Base-by-base conservation (phyloP, 2,797 vertebrate species). In the Sebastes elongatus region DNA sequence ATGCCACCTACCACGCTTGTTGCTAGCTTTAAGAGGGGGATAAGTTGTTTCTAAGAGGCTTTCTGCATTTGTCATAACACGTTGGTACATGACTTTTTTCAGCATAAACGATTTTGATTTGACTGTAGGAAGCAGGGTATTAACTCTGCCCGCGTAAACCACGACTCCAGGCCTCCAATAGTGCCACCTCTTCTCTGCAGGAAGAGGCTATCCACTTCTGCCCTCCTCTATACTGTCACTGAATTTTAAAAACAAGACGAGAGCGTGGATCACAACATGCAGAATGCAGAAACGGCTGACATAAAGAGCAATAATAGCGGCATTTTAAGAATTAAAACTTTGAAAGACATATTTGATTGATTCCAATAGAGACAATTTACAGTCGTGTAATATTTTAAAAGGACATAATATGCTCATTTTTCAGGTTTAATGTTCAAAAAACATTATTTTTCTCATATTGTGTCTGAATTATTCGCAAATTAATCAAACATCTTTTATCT, bases 51-150 rank as follows among this genome's bases (percentile, higher is more conserved):
- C 52, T 75, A 83, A 91, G 90, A 76, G 61, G 80, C 62, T 88
- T 87, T 77, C 23, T 77, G 82, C 2, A 10, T 86, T 85, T 84
- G 62, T 84, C 59, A 83, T 22, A 77, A 61, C 42, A 71, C 71
- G 74, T 13, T 67, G 30, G 30, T 61, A 27, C 76, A 68, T 74
- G 33, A 7, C 14, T 33, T 30, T 22, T n/a, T n/a, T 57, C 60
- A 16, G 33, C 73, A 78, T 78, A 77, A 81, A 78, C 62, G 78
- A 85, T 85, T 89, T 86, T 61, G 42, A 62, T 78, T 79, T 46
- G 55, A 75, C 64, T 76, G 85, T 85, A 66, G 76, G 82, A 76
- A 81, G 72, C 72, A 76, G 83, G 75, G 83, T 81, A 88, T 90
- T 79, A 88, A 86, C 68, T 77, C 63, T 81, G 74, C 66, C 79